Percentiles rank a stretch among this genome's conserved stretches.
Evolutionary conservation across 2,888 invertebrate genomes (phyloP).

Genomic region (Teleiodes luculella): DNA sequence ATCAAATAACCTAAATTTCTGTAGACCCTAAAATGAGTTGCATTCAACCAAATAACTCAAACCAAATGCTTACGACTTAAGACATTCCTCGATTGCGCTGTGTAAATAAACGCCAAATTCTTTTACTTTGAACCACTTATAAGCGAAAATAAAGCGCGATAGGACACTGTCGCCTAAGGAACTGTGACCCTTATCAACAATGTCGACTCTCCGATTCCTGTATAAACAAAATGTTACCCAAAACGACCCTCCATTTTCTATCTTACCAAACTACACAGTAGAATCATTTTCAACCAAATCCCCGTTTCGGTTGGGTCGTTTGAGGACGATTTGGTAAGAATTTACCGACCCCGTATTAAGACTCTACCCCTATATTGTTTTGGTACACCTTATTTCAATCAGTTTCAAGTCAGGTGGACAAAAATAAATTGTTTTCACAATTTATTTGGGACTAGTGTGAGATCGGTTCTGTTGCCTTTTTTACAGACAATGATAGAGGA

Average conservation of each 20-base stretch:
- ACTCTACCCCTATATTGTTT: conserved; percentile 61
- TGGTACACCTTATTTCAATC: conserved; percentile 61
- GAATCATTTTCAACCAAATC: not conserved
- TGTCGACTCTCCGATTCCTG: conserved; percentile 56
- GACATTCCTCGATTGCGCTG: too few species aligned
- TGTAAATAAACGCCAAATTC: not conserved
- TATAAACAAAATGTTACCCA: conserved; percentile 55
- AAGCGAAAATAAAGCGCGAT: conserved; percentile 57
- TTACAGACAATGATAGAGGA: not conserved
- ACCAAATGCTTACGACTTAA: too few species aligned
- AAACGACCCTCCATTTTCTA: conserved; percentile 26
- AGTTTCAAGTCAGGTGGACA: conserved; percentile 29
- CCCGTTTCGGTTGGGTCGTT: conserved; percentile 25
- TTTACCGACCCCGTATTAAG: conserved; percentile 63
- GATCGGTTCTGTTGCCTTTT: not conserved
- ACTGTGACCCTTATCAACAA: conserved; percentile 71
- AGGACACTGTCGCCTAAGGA: conserved; percentile 62
- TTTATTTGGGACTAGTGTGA: conserved; percentile 14
- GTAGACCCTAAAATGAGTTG: too few species aligned
- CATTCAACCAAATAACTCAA: too few species aligned
- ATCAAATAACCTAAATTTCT: too few species aligned
- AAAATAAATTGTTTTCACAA: conserved; percentile 15
- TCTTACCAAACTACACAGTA: conserved; percentile 22
- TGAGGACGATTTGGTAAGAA: conserved; percentile 35
- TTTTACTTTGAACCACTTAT: conserved; percentile 21